Base-by-base conservation (phyloP, 2,113 vertebrate genomes). In the Heterotilapia buettikoferi region DNA sequence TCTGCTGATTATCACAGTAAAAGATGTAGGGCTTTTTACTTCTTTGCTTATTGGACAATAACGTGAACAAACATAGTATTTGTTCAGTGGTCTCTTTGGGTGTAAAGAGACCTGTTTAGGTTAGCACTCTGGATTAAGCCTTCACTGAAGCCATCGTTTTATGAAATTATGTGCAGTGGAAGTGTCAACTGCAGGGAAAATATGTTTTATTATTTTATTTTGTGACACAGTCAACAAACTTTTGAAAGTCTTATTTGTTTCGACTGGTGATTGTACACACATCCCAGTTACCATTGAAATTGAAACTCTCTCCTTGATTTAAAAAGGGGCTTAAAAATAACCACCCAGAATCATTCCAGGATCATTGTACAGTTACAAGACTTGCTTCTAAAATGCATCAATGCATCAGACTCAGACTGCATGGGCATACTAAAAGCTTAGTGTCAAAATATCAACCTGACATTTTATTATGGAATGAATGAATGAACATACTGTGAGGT, bases 401-500 rank as follows among this genome's bases (percentile, higher is more conserved):
- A 38, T 38, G 33, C 61, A 68, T 68, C 61, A 68, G 71, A 50
- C 9, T 29, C 21, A 19, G 24, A 19, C 71, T 78, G 24, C 24
- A 50, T 50, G 21, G 38, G 8, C 14, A 76, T 47, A 26, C 38
- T 45, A 50, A 76, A 76, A 76, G 24, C 40, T 76, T 9, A 9
- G 45, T 50, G 24, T 29, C 71, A 76, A 50, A 50, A 78, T 31
- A 31, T 78, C 43, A 78, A 78, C 16, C 6, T 50, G 43, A 19
- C 45, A 3, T 50, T 68, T 54, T 18, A 21, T 81, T 10, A 78
- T 21, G 13, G 40, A 54, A 63, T 7, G 18, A 76, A 40, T 4
- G 54, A 73, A 56, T 8, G 31, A 24, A 38, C 93, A 82, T 96
- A 99, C 98, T 56, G 98, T 99, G 94, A 99, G 97, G 85, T 99